Evolutionary conservation across 2,797 vertebrate genomes (phyloP), one percentile per base, ranked within the genome.

Genomic region (Avahi laniger): DNA sequence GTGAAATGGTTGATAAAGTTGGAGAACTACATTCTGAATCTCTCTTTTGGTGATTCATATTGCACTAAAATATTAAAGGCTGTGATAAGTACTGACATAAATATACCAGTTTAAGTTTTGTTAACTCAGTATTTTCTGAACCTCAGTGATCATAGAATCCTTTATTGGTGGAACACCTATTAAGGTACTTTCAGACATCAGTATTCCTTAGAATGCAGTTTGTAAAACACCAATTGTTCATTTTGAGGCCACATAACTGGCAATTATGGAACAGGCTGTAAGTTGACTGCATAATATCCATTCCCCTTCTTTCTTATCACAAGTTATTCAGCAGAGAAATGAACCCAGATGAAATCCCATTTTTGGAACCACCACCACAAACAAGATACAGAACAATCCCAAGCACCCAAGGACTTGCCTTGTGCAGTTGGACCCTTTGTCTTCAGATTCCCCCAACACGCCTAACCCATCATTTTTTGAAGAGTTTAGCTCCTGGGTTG

Each of bases 61-160:
- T 91, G n/a, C 67, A 67, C 59, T 93, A 87, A 91, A 93, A 80
- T 87, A 35, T 78, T 81, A 88, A 94, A 76, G 73, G 30, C 48
- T 83, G 7, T 11, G 24, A 72, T 69, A 61, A 76, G 61, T 48
- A 63, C 20, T 59, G 20, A 57, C 50, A 35, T 17, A 57, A 92
- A 65, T 61, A 43, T 5, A 63, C 22, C 33, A 48, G 43, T 54
- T 52, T 83, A 57, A 35, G 20, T 48, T 54, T 69, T 87, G 46
- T 93, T 95, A 92, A 35, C 26, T 57, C 6, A 70, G 52, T 43
- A 87, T 93, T 87, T 72, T 82, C 70, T 80, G 80, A 70, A 26
- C 30, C n/a, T 65, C 41, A n/a, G 63, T 54, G 35, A 76, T 76
- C 24, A 79, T 54, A 46, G 61, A 57, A 65, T 59, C 24, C 13